A percentile compares a stretch with the other conserved stretches of the same genome.
phyloP scores from a whole-genome alignment of 2,888 invertebrate genomes.

The Acanthosepion lycidas region DNA sequence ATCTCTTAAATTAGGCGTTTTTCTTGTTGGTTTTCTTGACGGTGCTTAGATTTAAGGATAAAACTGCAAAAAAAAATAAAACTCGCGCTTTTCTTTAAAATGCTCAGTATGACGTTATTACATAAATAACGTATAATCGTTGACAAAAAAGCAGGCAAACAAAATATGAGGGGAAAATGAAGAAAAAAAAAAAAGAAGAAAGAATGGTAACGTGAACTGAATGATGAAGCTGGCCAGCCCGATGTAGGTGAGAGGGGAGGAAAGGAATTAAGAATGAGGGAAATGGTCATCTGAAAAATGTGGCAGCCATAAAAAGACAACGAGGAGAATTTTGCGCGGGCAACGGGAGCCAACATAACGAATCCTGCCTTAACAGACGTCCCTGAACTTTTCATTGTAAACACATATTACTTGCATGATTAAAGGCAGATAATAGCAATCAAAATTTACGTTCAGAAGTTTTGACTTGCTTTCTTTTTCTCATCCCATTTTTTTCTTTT shows the following conservation, averaged over 20 bases:
- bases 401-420: slow-evolving; percentile 21
- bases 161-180: not conserved
- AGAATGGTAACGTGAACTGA: not conserved
- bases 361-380: not conserved
- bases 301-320: not conserved
- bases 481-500: not conserved
- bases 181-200: not conserved
- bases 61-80: not conserved
- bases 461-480: not conserved
- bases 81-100: not conserved
- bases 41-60: not conserved
- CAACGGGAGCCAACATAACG: not conserved
- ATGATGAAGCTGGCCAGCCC: not conserved
- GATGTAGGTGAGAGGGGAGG: not conserved
- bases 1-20: not conserved
- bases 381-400: not conserved
- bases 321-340: not conserved
- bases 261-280: not conserved
- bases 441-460: not conserved
- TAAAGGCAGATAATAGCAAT: not conserved
- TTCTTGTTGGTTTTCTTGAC: not conserved
- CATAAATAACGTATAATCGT: not conserved
- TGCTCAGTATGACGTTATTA: not conserved
- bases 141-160: not conserved
- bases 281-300: not conserved